Percentiles rank a stretch among this genome's conserved stretches.
phyloP scores from a whole-genome alignment of 2,113 vertebrate genomes.

The Cnemophilus loriae region DNA sequence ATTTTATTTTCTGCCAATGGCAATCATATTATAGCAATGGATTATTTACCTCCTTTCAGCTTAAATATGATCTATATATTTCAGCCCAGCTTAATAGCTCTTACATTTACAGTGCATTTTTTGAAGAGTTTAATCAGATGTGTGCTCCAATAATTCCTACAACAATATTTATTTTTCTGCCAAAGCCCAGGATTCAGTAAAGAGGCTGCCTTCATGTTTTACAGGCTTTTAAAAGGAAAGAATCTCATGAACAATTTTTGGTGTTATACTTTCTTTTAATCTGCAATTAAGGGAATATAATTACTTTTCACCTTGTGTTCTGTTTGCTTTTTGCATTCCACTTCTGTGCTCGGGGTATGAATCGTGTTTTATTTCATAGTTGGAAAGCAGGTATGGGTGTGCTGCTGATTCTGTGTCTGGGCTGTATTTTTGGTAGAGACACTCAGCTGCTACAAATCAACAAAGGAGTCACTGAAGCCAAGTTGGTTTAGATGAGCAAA shows the following conservation, averaged over 20 bases:
- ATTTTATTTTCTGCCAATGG: conserved; percentile 22
- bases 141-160: neutral
- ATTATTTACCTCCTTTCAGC: conserved; percentile 34
- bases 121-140: neutral
- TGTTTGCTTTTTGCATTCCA: conserved; percentile 44
- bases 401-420: conserved; percentile 6
- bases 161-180: conserved; percentile 4
- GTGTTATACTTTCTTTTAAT: neutral
- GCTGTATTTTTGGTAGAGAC: neutral
- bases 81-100: neutral
- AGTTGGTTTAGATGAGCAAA: neutral
- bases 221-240: neutral
- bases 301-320: conserved; percentile 45
- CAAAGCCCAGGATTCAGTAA: neutral
- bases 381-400: neutral
- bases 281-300: conserved; percentile 14
- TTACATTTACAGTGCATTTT: neutral
- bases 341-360: neutral
- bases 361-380: conserved; percentile 10
- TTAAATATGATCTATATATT: conserved; percentile 19
- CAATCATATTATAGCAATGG: neutral
- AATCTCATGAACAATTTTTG: neutral
- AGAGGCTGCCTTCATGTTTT: neutral
- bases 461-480: neutral
- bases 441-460: neutral